Evolutionary conservation across 2,113 vertebrate genomes (phyloP), one percentile per base, ranked within the genome.

Genomic region (Xiphorhynchus elegans): DNA sequence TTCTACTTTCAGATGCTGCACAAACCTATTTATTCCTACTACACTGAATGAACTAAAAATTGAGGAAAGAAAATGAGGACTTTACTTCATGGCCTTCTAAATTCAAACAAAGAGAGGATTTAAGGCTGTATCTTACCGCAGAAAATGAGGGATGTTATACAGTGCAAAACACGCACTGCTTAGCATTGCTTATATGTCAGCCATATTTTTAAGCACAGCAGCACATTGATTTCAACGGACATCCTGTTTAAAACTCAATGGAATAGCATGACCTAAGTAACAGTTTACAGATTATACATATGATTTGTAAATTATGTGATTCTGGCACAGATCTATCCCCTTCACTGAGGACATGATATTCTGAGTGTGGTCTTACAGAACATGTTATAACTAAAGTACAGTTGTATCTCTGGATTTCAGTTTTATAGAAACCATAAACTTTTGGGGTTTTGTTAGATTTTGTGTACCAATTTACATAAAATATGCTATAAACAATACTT

Each of bases 1-100:
- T 97, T 97, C 86, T 96, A 94, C 84, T 86, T 97, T 94, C 82
- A 97, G 79, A 96, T 95, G 83, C 92, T 98, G 95, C 94, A 97
- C 88, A 96, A 96, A 97, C 87, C 91, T 97, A 97, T 97, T 97
- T 96, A 52, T 97, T 97, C 90, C 87, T 95, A 90, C 80, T 94
- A 78, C 81, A 92, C 44, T 82, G 87, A 97, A 96, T 85, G 96
- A 97, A 91, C 88, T 95, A 97, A 97, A 97, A 95, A 50, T 77
- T 89, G 52, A 67, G 60, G 75, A 62, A 58, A 87, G 83, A 97
- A 97, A 97, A 96, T 56, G 59, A 95, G 72, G 46, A 90, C 80
- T 94, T 91, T 91, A 75, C 46, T 96, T 95, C 84, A 95, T 91
- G 87, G 95, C 87, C 96, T 96, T 96, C 83, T 94, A 91, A 93